Evolutionary conservation across 2,113 vertebrate genomes (phyloP).

Genomic region (Poecile atricapillus): DNA sequence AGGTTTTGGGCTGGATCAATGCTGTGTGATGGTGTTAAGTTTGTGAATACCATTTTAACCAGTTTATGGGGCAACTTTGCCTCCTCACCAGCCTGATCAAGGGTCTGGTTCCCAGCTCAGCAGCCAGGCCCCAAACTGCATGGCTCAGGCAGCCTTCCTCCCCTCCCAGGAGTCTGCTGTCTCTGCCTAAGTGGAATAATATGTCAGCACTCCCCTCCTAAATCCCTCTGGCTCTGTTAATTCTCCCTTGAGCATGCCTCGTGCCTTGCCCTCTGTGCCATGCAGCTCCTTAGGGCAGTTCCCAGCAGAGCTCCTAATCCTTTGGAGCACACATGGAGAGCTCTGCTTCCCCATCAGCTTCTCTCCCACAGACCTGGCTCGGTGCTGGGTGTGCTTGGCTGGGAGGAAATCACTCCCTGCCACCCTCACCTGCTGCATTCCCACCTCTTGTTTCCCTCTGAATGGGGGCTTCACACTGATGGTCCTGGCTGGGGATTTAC

Average conservation of each 20-base stretch:
- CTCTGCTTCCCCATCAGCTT: background rate
- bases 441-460: background rate
- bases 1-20: background rate
- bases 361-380: fast-evolving
- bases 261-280: background rate
- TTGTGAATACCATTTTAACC: background rate
- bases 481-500: background rate
- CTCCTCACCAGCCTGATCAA: background rate
- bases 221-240: conserved; percentile 3
- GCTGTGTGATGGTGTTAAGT: background rate
- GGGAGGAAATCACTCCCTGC: background rate
- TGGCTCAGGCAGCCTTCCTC: background rate
- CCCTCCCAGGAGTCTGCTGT: background rate
- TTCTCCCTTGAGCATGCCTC: background rate
- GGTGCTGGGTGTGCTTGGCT: background rate
- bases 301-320: background rate
- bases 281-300: background rate
- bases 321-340: background rate
- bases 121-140: background rate
- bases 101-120: background rate
- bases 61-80: background rate
- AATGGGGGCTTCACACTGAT: background rate
- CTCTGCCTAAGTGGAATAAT: background rate
- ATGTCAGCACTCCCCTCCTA: background rate
- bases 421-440: fast-evolving